phyloP scores from a whole-genome alignment of 2,888 invertebrate species.

The Sarcophaga variegata region DNA sequence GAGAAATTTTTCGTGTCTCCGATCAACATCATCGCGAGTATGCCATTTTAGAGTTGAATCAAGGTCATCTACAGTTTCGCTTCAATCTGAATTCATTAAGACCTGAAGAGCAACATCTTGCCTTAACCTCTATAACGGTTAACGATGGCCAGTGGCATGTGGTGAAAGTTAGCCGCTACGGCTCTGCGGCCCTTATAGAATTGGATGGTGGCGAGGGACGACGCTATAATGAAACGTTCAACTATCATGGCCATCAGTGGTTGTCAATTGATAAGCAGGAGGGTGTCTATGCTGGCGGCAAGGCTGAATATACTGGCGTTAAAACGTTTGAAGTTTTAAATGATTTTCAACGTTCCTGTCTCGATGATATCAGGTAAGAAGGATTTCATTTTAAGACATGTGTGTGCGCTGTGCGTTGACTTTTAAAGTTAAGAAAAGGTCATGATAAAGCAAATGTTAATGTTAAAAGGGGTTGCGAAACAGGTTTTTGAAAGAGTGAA shows the following conservation, averaged over 20 bases:
- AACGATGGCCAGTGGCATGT: conserved; percentile 99
- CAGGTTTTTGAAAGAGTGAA: conserved; percentile 1
- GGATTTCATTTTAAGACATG: conserved; percentile 9
- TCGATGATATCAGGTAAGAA: conserved; percentile 84
- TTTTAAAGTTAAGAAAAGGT: not conserved
- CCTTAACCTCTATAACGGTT: conserved; percentile 92
- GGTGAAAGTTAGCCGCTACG: conserved; percentile 93
- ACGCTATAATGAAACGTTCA: conserved; percentile 94
- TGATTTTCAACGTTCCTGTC: conserved; percentile 94
- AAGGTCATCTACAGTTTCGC: conserved; percentile 93
- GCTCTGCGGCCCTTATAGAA: conserved; percentile 94
- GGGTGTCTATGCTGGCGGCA: conserved; percentile 96
- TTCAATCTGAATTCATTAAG: conserved; percentile 95
- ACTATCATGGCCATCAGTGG: conserved; percentile 95
- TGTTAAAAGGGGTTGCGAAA: not conserved
- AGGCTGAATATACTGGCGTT: conserved; percentile 96
- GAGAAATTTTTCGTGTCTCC: conserved; percentile 96
- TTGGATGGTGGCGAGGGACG: conserved; percentile 97
- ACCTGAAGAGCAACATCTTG: conserved; percentile 93
- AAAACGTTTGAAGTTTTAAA: conserved; percentile 96
- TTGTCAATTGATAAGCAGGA: conserved; percentile 95
- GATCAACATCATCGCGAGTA: conserved; percentile 97
- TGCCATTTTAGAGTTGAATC: conserved; percentile 91
- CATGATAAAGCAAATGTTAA: not conserved
- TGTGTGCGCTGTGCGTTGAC: not conserved